Evolutionary conservation across 2,113 vertebrate genomes (phyloP).

Genomic region (Cricetomys ansorgei): DNA sequence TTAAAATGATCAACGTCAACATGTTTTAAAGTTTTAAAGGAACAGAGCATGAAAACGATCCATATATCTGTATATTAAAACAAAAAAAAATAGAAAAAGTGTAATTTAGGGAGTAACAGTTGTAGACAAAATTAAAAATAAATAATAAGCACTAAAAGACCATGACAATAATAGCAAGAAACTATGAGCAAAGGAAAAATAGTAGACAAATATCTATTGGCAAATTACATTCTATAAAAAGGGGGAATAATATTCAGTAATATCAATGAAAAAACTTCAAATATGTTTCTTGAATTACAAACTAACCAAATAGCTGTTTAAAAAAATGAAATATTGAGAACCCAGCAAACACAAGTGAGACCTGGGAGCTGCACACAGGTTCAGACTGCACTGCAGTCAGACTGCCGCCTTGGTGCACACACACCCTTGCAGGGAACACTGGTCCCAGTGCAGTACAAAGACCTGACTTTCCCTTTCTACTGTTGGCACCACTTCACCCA

Average conservation of each 20-base stretch:
- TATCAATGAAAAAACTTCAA: neutral
- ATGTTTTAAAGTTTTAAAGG: neutral
- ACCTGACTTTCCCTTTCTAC: neutral
- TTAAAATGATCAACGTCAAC: conserved; percentile 18
- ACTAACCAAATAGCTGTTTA: neutral
- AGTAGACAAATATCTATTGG: neutral
- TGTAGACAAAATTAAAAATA: conserved; percentile 17
- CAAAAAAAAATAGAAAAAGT: neutral
- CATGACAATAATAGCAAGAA: neutral
- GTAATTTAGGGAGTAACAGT: neutral
- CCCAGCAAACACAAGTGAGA: neutral
- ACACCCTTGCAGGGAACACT: neutral
- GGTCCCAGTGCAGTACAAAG: rapidly evolving
- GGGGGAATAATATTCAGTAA: too few species aligned
- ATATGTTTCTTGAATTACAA: neutral
- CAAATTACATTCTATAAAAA: neutral
- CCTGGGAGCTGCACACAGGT: neutral
- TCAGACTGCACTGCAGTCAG: neutral
- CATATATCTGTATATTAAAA: neutral
- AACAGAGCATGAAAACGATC: neutral
- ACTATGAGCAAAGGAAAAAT: neutral
- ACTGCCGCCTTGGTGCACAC: too few species aligned
- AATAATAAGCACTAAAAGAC: neutral
- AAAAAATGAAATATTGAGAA: neutral
- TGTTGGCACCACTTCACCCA: too few species aligned